Conservation (phyloP, 2,797 vertebrate genomes). For the Glyptemys insculpta region DNA sequence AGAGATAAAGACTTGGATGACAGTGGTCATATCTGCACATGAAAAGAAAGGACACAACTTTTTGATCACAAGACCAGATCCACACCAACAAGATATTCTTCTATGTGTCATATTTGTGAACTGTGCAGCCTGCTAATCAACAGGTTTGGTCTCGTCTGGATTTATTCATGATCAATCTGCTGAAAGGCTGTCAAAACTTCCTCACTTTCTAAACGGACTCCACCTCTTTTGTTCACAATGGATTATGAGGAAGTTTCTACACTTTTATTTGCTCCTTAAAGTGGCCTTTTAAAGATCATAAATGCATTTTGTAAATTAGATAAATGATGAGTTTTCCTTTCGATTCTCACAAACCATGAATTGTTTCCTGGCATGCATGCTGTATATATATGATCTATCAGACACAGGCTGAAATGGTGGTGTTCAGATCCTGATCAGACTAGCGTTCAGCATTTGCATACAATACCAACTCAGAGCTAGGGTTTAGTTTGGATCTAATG, state of each 20-base stretch:
- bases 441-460: not conserved
- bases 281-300: slow-evolving; percentile 6
- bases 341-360: slow-evolving; percentile 8
- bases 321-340: slow-evolving; percentile 23
- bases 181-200: slow-evolving; percentile 60
- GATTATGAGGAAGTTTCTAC: slow-evolving; percentile 62
- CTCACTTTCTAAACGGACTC: slow-evolving; percentile 32
- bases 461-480: not conserved
- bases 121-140: slow-evolving; percentile 55
- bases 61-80: not conserved
- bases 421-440: not conserved
- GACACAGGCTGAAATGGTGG: not conserved
- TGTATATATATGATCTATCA: not conserved
- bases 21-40: not conserved
- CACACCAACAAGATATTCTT: slow-evolving; percentile 33
- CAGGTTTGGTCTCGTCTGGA: slow-evolving; percentile 74
- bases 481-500: not conserved
- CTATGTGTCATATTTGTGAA: slow-evolving; percentile 59
- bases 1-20: not conserved
- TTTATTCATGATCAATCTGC: slow-evolving; percentile 64
- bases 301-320: slow-evolving; percentile 29
- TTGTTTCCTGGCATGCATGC: not conserved
- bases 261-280: slow-evolving; percentile 44
- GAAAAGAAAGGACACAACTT: not conserved
- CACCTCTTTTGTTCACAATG: slow-evolving; percentile 63